These are phyloP conservation scores for Aleadryas rufinucha DNA, from an alignment of 2,113 vertebrate genomes.

Conservation along the genomic window DNA sequence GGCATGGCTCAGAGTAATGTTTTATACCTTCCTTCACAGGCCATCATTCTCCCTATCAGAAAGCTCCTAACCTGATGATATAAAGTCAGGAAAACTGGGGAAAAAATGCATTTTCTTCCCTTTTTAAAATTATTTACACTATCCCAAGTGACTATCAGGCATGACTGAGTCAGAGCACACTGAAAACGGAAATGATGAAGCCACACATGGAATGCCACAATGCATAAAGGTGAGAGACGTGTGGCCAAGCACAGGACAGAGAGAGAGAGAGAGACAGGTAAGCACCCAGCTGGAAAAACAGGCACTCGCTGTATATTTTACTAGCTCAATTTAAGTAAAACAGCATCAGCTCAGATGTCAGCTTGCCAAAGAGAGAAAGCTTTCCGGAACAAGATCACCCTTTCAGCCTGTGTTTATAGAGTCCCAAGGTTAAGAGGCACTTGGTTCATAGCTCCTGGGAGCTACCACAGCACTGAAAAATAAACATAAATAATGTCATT, in stretches of 20 bases:
- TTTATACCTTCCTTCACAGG: neutral
- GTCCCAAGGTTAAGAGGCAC: conserved; percentile 40
- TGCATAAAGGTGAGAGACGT: neutral
- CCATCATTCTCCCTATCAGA: neutral
- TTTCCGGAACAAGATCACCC: neutral
- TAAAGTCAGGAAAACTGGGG: neutral
- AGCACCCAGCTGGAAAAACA: conserved; percentile 7
- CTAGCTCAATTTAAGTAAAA: neutral
- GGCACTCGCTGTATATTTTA: neutral
- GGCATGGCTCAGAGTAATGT: neutral
- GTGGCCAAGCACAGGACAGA: neutral
- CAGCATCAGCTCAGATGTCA: neutral
- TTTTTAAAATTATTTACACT: neutral
- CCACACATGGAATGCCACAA: neutral
- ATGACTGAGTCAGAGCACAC: neutral
- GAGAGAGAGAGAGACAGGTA: neutral
- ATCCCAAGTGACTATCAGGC: neutral
- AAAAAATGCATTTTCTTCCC: rapidly evolving
- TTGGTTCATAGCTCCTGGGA: conserved; percentile 43
- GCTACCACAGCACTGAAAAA: conserved; percentile 32
- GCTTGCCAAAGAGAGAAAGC: neutral
- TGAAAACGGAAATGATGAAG: neutral
- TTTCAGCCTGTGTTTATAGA: conserved; percentile 45
- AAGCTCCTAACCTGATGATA: neutral
- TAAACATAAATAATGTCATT: conserved; percentile 39